Conservation (phyloP, 2,113 vertebrate genomes). For the Siniperca knerii region DNA sequence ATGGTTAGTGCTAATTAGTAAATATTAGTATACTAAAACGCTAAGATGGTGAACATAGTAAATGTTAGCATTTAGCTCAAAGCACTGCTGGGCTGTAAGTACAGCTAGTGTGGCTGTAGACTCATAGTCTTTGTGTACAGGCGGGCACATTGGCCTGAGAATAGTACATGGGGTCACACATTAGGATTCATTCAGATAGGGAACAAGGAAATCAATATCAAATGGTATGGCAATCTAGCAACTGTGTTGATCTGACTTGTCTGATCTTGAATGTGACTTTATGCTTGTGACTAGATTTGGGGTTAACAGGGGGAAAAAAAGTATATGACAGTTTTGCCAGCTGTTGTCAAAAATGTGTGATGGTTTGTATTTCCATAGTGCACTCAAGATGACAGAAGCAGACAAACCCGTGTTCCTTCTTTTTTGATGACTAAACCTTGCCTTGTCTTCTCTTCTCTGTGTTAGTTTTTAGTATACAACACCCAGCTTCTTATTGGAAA, state of each 20-base stretch:
- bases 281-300: not conserved
- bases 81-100: not conserved
- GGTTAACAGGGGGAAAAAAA: not conserved
- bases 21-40: not conserved
- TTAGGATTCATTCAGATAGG: not conserved
- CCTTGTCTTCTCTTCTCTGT: not conserved
- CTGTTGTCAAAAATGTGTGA: not conserved
- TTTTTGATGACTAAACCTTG: not conserved
- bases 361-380: not conserved
- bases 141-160: not conserved
- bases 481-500: conserved; percentile 96
- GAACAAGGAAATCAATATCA: not conserved
- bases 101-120: not conserved
- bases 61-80: no score
- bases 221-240: not conserved
- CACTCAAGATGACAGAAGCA: not conserved
- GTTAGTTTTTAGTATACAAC: conserved; percentile 94
- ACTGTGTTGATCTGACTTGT: not conserved
- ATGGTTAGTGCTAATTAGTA: not conserved
- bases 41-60: not conserved
- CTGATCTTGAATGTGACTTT: not conserved
- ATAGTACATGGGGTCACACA: not conserved
- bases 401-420: not conserved
- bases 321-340: not conserved
- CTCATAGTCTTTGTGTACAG: not conserved